Percentiles rank a stretch among this genome's conserved stretches.
These are phyloP conservation scores for Peromyscus eremicus DNA, from an alignment of 2,797 vertebrate genomes.

Conservation along the genomic window DNA sequence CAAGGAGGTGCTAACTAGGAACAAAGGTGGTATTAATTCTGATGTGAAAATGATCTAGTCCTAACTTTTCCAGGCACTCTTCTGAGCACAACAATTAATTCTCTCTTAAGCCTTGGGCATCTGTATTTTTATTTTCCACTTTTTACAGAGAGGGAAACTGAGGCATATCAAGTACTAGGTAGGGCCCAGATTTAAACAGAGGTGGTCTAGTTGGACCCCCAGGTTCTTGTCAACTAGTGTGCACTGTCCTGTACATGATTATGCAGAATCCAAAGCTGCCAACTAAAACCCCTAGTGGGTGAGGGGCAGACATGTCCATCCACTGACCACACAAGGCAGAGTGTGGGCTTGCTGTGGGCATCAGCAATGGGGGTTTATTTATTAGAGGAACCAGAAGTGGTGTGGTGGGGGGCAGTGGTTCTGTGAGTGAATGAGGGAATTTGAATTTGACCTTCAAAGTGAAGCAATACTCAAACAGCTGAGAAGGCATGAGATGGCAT, in stretches of 20 bases:
- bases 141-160: slow-evolving; percentile 24
- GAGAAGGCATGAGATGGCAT: background rate
- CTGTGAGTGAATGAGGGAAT: background rate
- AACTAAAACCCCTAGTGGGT: background rate
- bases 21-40: slow-evolving; percentile 14
- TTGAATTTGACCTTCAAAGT: slow-evolving; percentile 32
- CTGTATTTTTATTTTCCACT: background rate
- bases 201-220: background rate
- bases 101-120: background rate
- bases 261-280: background rate
- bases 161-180: background rate
- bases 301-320: background rate
- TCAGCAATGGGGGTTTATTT: background rate
- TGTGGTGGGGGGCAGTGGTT: background rate
- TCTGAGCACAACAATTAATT: slow-evolving; percentile 20
- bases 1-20: background rate
- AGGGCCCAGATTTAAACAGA: background rate
- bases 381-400: background rate
- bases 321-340: background rate
- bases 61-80: background rate
- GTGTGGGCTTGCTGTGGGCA: background rate
- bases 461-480: background rate
- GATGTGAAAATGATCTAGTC: slow-evolving; percentile 35
- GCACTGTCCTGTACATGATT: too few relatives aligned
- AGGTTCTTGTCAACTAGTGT: background rate